Percentiles rank a stretch among this genome's conserved stretches.
Evolutionary conservation across 2,113 vertebrate species (phyloP).

Genomic region (Tragelaphus scriptus): DNA sequence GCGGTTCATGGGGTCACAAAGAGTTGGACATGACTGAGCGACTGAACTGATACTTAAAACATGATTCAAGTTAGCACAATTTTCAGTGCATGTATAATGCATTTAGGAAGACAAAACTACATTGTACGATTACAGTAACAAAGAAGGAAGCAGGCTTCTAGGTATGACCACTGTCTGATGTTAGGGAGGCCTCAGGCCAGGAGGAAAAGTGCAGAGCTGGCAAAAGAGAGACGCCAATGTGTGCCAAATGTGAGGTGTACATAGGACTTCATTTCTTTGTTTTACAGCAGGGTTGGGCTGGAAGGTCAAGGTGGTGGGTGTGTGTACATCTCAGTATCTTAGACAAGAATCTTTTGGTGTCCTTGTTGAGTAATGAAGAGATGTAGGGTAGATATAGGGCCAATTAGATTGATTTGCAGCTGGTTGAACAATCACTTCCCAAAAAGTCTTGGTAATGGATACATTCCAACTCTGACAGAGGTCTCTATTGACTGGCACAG

Average conservation of each 20-base stretch:
- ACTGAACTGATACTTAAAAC: not conserved
- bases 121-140: not conserved
- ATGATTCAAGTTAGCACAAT: not conserved
- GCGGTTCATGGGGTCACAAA: not conserved
- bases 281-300: not conserved
- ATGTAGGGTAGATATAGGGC: not conserved
- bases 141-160: not conserved
- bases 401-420: not conserved
- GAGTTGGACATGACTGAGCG: not conserved
- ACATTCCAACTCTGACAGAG: not conserved
- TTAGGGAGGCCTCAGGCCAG: not conserved
- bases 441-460: not conserved
- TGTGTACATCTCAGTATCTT: not conserved
- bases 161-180: not conserved
- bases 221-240: not conserved
- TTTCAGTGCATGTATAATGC: not conserved
- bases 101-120: not conserved
- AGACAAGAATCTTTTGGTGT: not conserved
- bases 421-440: not conserved
- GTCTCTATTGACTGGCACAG: not conserved
- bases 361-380: not conserved
- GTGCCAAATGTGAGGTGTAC: not conserved
- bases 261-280: not conserved
- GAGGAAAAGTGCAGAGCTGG: not conserved
- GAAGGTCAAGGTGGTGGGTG: not conserved